Evolutionary conservation across 2,113 vertebrate species (phyloP).

Genomic region (Alectura lathami): DNA sequence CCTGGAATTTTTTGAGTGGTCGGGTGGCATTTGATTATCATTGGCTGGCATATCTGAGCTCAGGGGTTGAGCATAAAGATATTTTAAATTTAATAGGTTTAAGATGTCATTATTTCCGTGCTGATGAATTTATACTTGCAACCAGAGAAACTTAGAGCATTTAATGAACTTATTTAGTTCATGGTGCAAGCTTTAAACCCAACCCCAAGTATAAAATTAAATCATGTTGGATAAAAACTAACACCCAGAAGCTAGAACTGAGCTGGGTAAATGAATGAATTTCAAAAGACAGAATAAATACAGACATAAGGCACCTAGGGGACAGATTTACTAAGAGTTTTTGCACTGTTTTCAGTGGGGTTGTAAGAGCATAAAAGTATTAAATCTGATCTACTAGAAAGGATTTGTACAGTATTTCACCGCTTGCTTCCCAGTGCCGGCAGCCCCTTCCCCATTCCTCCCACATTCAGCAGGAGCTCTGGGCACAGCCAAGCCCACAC

Average conservation of each 20-base stretch:
- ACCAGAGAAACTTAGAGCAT: slow-evolving; percentile 67
- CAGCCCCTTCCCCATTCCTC: not conserved
- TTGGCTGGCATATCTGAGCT: slow-evolving; percentile 69
- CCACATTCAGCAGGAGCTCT: not conserved
- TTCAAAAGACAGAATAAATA: slow-evolving; percentile 73
- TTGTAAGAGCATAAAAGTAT: slow-evolving; percentile 64
- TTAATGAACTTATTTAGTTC: slow-evolving; percentile 72
- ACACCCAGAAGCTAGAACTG: slow-evolving; percentile 61
- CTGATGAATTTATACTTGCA: slow-evolving; percentile 73
- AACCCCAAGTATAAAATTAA: slow-evolving; percentile 66
- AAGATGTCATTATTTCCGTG: slow-evolving; percentile 72
- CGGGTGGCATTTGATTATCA: slow-evolving; percentile 74
- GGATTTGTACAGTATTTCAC: slow-evolving; percentile 47
- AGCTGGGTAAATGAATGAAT: slow-evolving; percentile 64
- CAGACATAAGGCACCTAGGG: slow-evolving; percentile 59
- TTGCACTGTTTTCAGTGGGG: slow-evolving; percentile 62
- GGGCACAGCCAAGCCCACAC: not conserved
- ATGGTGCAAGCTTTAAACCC: slow-evolving; percentile 46
- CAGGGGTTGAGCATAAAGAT: slow-evolving; percentile 60
- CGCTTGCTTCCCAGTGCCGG: not conserved
- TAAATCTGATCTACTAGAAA: slow-evolving; percentile 70
- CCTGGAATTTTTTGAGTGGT: slow-evolving; percentile 69
- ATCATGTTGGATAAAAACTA: slow-evolving; percentile 69
- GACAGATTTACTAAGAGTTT: slow-evolving; percentile 69
- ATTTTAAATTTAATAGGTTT: slow-evolving; percentile 75